Conservation (phyloP, 2,888 invertebrate genomes). For the Lepidochrysops patricia region DNA sequence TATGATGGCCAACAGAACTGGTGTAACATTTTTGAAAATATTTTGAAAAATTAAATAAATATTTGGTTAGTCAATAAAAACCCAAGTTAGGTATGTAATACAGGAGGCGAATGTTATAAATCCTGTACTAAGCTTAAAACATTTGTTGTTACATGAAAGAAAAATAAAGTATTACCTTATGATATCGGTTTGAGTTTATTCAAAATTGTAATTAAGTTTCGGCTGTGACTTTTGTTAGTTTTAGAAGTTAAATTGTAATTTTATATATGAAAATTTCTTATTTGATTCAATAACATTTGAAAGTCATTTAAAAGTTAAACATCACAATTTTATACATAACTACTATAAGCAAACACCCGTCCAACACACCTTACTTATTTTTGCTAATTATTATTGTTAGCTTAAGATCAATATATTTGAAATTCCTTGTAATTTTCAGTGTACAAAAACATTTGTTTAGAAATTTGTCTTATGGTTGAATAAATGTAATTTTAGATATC, state of each 20-base stretch:
- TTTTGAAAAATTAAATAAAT: background rate
- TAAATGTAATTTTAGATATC: background rate
- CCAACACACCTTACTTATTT: conserved; percentile 33
- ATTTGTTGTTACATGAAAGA: background rate
- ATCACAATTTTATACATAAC: conserved; percentile 29
- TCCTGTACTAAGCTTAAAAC: background rate
- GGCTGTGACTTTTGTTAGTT: conserved; percentile 62
- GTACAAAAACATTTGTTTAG: conserved; percentile 7
- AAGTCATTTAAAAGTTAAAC: conserved; percentile 23
- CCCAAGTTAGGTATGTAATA: background rate
- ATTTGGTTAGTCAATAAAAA: background rate
- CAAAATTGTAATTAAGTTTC: conserved; percentile 55
- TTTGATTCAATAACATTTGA: conserved; percentile 24
- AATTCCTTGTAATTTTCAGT: background rate
- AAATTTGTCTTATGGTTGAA: background rate
- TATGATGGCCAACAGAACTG: too few species aligned
- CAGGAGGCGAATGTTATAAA: background rate
- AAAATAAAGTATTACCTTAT: background rate
- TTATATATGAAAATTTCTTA: conserved; percentile 11
- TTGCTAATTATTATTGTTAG: conserved; percentile 12
- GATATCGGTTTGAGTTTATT: conserved; percentile 25
- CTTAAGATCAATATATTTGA: conserved; percentile 13
- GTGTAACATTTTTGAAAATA: too few species aligned
- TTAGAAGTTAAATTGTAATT: conserved; percentile 27
- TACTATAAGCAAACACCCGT: conserved; percentile 46